Evolutionary conservation across 2,888 invertebrate genomes (phyloP).

Genomic region (Muscina levida): DNA sequence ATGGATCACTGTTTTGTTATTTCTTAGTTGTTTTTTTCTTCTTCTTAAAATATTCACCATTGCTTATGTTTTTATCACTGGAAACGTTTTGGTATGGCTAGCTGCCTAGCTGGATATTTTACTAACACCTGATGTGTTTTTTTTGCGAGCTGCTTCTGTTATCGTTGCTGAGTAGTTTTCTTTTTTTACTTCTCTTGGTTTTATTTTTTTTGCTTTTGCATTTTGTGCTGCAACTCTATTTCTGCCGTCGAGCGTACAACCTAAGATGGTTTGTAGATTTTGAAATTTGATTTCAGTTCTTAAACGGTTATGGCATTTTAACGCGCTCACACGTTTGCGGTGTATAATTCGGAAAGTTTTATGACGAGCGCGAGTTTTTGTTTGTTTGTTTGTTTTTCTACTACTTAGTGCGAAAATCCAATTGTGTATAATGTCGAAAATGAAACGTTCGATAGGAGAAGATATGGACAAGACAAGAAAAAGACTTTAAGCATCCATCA

Average conservation of each 20-base stretch:
- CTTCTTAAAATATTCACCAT: background rate
- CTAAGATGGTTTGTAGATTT: slow-evolving; percentile 47
- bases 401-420: no score
- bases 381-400: no score
- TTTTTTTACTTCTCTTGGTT: background rate
- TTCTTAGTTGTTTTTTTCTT: background rate
- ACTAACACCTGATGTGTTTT: slow-evolving; percentile 32
- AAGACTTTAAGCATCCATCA: slow-evolving; percentile 10
- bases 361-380: no score
- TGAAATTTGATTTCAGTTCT: slow-evolving; percentile 59
- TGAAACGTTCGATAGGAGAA: no score
- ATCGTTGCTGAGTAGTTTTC: background rate
- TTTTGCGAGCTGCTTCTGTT: background rate
- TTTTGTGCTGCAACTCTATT: no score
- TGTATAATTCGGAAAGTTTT: no score
- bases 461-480: background rate
- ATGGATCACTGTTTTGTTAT: background rate
- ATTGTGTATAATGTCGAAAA: no score
- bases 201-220: background rate
- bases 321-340: slow-evolving; percentile 59
- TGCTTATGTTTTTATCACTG: slow-evolving; percentile 45
- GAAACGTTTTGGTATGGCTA: slow-evolving; percentile 51
- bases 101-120: background rate
- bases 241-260: background rate
- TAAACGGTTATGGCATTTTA: slow-evolving; percentile 53